Evolutionary conservation across 37 sponge, comb jelly and placozoan species (phyloP).

Genomic region (Petrosia ficiformis): DNA sequence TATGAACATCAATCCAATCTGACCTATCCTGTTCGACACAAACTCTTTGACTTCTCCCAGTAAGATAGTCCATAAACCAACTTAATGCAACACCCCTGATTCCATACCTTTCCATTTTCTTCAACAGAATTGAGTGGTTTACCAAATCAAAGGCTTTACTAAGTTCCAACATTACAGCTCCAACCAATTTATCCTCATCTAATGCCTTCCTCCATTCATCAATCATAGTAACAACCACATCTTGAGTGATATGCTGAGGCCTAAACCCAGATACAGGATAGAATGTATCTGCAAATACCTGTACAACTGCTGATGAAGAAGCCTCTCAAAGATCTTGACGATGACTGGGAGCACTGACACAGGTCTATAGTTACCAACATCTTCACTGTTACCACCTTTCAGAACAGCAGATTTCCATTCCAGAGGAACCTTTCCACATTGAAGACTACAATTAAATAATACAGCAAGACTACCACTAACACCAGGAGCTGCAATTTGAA

Average conservation of each 20-base stretch:
- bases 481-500: too few relatives aligned
- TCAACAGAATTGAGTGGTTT: conserved; percentile 17
- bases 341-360: too few relatives aligned
- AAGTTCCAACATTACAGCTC: conserved; percentile 18
- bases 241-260: conserved; percentile 30
- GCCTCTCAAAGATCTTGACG: too few relatives aligned
- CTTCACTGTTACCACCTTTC: too few relatives aligned
- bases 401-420: too few relatives aligned
- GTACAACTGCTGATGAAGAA: too few relatives aligned
- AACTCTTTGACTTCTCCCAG: conserved; percentile 15
- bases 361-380: too few relatives aligned
- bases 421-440: too few relatives aligned
- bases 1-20: conserved; percentile 8
- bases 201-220: conserved; percentile 35
- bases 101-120: conserved; percentile 30
- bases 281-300: too few relatives aligned
- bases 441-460: too few relatives aligned
- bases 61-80: conserved; percentile 33
- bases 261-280: too few relatives aligned
- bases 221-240: conserved; percentile 17
- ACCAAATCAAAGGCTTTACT: conserved; percentile 38
- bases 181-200: conserved; percentile 22
- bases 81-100: background rate
- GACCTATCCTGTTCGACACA: conserved; percentile 1
- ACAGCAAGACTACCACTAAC: too few relatives aligned